A percentile compares a stretch with the other conserved stretches of the same genome.
These are phyloP conservation scores for Acrobasis consociella DNA, from an alignment of 2,888 invertebrate genomes.

Conservation along the genomic window DNA sequence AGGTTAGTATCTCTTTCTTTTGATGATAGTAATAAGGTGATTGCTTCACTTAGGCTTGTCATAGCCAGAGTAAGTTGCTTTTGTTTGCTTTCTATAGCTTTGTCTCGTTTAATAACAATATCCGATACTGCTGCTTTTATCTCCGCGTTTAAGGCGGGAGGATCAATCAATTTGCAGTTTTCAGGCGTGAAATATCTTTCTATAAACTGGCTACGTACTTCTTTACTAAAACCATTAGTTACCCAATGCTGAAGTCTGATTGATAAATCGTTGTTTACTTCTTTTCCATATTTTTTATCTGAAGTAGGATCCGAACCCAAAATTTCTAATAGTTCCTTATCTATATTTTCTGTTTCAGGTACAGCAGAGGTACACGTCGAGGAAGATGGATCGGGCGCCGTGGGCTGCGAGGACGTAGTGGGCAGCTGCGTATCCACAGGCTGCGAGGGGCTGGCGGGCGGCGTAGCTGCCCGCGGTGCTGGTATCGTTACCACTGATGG, in stretches of 20 bases:
- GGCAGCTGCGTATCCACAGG: no score
- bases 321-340: conserved; percentile 20
- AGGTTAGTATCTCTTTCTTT: conserved; percentile 20
- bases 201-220: conserved; percentile 30
- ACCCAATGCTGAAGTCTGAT: conserved; percentile 30
- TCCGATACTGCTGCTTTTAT: conserved; percentile 33
- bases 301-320: conserved; percentile 30
- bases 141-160: no score
- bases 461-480: no score
- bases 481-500: no score
- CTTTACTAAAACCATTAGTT: conserved; percentile 31
- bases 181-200: conserved; percentile 32
- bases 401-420: no score
- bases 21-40: conserved; percentile 24
- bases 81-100: conserved; percentile 35
- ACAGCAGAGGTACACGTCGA: no score
- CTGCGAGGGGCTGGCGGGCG: no score
- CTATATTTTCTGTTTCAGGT: no score
- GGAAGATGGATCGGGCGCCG: no score
- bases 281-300: conserved; percentile 28
- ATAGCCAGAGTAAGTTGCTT: conserved; percentile 33
- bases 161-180: conserved; percentile 33
- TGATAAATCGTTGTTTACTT: conserved; percentile 34
- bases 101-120: conserved; percentile 32
- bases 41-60: conserved; percentile 28